Base-by-base conservation (phyloP, 2,797 vertebrate species). In the Staurois parvus region DNA sequence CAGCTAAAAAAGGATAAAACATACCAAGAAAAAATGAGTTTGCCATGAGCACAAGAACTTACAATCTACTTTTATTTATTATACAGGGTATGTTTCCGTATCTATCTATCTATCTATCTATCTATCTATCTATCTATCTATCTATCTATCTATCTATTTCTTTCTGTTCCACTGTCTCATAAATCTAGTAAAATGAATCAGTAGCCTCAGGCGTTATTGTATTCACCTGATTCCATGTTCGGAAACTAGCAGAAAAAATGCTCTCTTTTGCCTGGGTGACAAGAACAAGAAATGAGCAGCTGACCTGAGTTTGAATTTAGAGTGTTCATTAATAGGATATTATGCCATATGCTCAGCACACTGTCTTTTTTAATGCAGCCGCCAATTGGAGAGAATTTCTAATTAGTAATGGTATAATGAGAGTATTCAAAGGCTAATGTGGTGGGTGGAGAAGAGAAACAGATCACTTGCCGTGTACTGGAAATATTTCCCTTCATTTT, bases 241-340 rank as follows among this genome's bases (percentile, higher is more conserved):
- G 93, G 93, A 94, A 95, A 96, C 96, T 86, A 68, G 52, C 78
- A 78, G 42, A 79, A 79, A 85, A 85, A 79, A 78, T 66, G 84
- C 82, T 89, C 88, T 94, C 91, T 93, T 93, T 91, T 91, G 94
- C 94, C 94, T 96, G 95, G 92, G 94, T 97, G 97, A 98, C 97
- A 97, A 91, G 90, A 94, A 95, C 94, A 93, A 94, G 95, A 96
- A 95, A 95, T 95, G 96, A 97, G 95, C 96, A 96, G 95, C 97
- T 98, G 97, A 99, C 97, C 98, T 96, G 96, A 96, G 97, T 98
- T 98, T 99, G 98, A 99, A 99, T 99, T 99, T 99, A 99, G 98
- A 99, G 97, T 98, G 97, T 99, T 99, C 98, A 99, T 99, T 99
- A 99, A 99, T 99, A 99, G 96, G 96, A 98, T 98, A 99, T 99